Conservation (phyloP, 2,113 vertebrate genomes). For the Hippocampus comes region DNA sequence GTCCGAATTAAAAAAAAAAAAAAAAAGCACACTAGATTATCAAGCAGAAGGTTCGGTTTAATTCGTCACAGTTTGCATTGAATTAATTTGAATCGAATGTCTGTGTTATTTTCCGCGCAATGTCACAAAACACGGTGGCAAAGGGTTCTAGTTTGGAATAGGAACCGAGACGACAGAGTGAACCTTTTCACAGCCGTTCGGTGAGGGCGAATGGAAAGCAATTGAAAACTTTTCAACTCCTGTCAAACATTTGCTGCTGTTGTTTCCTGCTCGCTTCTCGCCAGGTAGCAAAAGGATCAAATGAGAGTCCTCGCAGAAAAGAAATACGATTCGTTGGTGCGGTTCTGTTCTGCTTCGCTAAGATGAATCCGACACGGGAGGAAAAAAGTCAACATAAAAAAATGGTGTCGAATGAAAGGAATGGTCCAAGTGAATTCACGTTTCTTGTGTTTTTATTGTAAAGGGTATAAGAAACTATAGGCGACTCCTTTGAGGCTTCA, state of each 20-base stretch:
- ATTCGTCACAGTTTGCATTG: neutral
- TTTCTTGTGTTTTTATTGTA: slow-evolving; percentile 75
- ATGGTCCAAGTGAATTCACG: slow-evolving; percentile 47
- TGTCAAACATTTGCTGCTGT: too few relatives aligned
- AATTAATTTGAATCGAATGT: neutral
- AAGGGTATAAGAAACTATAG: slow-evolving; percentile 80
- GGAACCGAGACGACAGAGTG: too few relatives aligned
- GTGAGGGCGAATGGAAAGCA: neutral
- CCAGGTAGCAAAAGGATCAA: too few relatives aligned
- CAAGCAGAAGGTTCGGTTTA: neutral
- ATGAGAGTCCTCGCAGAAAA: neutral
- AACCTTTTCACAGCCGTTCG: too few relatives aligned
- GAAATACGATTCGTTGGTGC: neutral
- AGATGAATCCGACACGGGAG: neutral
- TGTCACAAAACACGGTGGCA: neutral
- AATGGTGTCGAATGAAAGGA: slow-evolving; percentile 53
- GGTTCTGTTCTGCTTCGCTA: neutral
- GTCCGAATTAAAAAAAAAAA: neutral
- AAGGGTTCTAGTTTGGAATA: too few relatives aligned
- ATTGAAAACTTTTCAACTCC: neutral
- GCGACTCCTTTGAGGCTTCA: slow-evolving; percentile 68
- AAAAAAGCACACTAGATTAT: neutral
- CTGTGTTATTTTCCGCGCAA: neutral
- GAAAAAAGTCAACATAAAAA: neutral
- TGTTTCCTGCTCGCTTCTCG: too few relatives aligned